Conservation (phyloP, 2,113 vertebrate genomes). For the Lepisosteus osseus region DNA sequence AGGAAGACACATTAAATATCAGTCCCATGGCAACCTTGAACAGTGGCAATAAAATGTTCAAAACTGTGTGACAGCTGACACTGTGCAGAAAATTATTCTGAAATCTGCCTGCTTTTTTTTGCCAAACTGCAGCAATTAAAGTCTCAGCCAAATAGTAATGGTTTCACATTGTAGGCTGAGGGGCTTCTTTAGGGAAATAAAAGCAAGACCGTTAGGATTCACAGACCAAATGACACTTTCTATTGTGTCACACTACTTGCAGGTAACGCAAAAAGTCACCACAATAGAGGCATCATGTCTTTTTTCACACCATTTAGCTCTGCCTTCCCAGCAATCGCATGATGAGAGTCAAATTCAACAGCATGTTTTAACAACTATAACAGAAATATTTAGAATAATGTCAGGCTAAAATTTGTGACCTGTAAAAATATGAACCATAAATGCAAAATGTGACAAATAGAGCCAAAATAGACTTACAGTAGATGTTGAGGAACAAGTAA, state of each 20-base stretch:
- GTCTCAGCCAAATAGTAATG: not conserved
- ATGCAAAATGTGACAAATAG: too few relatives aligned
- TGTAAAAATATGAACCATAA: too few relatives aligned
- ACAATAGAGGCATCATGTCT: too few relatives aligned
- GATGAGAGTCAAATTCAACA: not conserved
- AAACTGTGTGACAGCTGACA: constrained; percentile 1
- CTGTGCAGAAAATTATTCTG: not conserved
- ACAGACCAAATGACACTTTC: too few relatives aligned
- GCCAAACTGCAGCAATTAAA: not conserved
- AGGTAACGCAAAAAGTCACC: not conserved
- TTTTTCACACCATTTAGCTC: too few relatives aligned
- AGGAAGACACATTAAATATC: constrained; percentile 6
- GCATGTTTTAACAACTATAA: not conserved
- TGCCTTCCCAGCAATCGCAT: not conserved
- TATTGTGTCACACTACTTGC: not conserved
- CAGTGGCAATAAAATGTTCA: not conserved
- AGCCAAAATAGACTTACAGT: too few relatives aligned
- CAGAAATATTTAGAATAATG: not conserved
- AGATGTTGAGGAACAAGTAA: too few relatives aligned
- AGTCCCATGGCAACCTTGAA: constrained; percentile 1
- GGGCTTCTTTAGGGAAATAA: not conserved
- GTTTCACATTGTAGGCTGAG: not conserved
- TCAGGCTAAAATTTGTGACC: not conserved
- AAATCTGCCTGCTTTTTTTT: not conserved
- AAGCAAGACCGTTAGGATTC: too few relatives aligned